Evolutionary conservation across 2,888 invertebrate genomes (phyloP).

Genomic region (Mactromeris polynyma): DNA sequence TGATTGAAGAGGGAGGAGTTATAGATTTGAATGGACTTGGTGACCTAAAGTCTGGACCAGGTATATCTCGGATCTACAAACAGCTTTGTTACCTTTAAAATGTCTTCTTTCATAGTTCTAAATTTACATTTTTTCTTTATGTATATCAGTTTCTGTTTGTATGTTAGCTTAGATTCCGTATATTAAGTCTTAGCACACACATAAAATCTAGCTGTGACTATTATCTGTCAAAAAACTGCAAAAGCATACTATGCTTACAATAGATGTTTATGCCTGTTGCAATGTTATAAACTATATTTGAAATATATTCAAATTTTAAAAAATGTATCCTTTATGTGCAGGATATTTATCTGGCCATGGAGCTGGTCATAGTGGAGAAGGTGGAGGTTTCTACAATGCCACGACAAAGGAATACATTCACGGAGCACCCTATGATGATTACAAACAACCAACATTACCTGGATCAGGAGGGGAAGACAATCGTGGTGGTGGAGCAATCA

Average conservation of each 20-base stretch:
- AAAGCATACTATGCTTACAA: too few species aligned
- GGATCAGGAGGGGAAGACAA: conserved; percentile 72
- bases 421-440: conserved; percentile 70
- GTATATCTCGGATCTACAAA: conserved; percentile 48
- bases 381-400: conserved; percentile 52
- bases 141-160: too few species aligned
- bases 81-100: too few species aligned
- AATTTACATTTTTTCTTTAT: too few species aligned
- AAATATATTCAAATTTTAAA: too few species aligned
- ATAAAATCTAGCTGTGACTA: too few species aligned
- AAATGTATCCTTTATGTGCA: conserved; percentile 40
- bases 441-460: conserved; percentile 60
- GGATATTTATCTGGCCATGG: conserved; percentile 69
- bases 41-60: conserved; percentile 60
- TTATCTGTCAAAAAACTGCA: too few species aligned
- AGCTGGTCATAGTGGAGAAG: conserved; percentile 77
- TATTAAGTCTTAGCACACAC: too few species aligned
- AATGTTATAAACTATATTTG: too few species aligned
- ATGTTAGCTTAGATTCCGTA: too few species aligned
- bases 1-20: conserved; percentile 69
- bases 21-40: conserved; percentile 64
- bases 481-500: conserved; percentile 74
- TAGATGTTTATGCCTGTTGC: too few species aligned
- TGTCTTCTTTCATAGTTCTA: too few species aligned
- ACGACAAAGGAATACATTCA: background rate